A percentile compares a stretch with the other conserved stretches of the same genome.
These are phyloP conservation scores for Temnothorax curvispinosus DNA, from an alignment of 1,140 invertebrate genomes.

Conservation along the genomic window DNA sequence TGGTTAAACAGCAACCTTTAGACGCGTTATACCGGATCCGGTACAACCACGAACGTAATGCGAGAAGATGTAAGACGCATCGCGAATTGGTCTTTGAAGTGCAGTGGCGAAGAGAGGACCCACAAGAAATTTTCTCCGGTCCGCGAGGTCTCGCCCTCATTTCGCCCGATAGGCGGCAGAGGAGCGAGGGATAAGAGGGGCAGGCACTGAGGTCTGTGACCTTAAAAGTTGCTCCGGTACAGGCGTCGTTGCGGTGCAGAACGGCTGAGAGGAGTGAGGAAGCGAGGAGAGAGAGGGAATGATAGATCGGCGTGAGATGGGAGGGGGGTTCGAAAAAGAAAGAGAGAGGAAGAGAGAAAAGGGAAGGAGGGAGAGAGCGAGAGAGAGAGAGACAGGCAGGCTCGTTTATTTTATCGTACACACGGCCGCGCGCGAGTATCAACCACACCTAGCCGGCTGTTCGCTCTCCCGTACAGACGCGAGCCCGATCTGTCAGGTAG, in stretches of 20 bases:
- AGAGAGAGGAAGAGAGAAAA: not conserved
- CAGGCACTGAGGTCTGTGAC: constrained; percentile 69
- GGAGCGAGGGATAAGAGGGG: not conserved
- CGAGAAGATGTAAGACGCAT: not conserved
- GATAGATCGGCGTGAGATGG: constrained; percentile 48
- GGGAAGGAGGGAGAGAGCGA: not conserved
- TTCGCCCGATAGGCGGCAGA: constrained; percentile 54
- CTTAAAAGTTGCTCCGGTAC: constrained; percentile 71
- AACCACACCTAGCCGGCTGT: constrained; percentile 77
- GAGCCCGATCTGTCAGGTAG: constrained; percentile 83
- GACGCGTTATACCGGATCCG: not conserved
- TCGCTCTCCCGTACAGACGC: constrained; percentile 67
- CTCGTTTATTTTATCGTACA: constrained; percentile 77
- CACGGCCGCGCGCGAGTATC: constrained; percentile 71
- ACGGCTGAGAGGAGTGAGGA: constrained; percentile 1
- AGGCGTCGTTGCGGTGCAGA: constrained; percentile 56
- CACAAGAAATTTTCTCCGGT: constrained; percentile 59
- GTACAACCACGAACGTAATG: not conserved
- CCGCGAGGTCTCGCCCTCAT: constrained; percentile 72
- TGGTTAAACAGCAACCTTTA: not conserved
- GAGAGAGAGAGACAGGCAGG: constrained; percentile 59
- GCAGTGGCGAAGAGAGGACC: constrained; percentile 3
- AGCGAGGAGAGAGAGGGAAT: constrained; percentile 36
- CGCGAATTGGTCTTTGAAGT: constrained; percentile 30
- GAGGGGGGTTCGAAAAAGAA: constrained; percentile 1